phyloP scores from a whole-genome alignment of 2,113 vertebrate genomes.

The Rhineura floridana region DNA sequence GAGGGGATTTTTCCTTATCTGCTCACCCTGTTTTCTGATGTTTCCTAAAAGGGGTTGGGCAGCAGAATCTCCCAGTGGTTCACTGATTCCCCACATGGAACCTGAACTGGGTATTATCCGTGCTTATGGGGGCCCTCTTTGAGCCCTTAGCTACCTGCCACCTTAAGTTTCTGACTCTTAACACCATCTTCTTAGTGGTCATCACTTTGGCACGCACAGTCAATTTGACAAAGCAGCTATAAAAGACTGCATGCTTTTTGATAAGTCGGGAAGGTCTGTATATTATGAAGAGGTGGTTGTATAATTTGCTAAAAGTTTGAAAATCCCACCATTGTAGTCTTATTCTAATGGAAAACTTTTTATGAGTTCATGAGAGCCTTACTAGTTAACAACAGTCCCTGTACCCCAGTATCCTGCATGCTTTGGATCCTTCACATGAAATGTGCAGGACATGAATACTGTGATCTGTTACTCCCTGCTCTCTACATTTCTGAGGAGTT shows the following conservation, averaged over 20 bases:
- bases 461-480: not conserved
- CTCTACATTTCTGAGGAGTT: not conserved
- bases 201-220: too few relatives aligned
- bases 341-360: conserved; percentile 26
- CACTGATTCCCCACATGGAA: too few relatives aligned
- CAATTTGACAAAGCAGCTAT: not conserved
- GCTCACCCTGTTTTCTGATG: too few relatives aligned
- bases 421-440: not conserved
- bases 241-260: not conserved
- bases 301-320: not conserved
- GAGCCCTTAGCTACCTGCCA: too few relatives aligned
- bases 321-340: not conserved
- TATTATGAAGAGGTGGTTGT: conserved; percentile 13
- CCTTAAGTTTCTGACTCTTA: too few relatives aligned
- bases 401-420: not conserved
- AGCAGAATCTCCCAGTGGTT: too few relatives aligned
- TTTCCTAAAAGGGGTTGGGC: too few relatives aligned
- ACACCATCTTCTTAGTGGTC: too few relatives aligned
- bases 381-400: not conserved
- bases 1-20: too few relatives aligned
- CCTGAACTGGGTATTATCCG: too few relatives aligned
- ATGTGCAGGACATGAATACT: not conserved
- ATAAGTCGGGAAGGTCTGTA: not conserved
- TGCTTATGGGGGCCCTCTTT: too few relatives aligned
- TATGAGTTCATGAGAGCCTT: not conserved